Base-by-base conservation (phyloP, 2,888 invertebrate species). In the Scelioninae gen. 1 region DNA sequence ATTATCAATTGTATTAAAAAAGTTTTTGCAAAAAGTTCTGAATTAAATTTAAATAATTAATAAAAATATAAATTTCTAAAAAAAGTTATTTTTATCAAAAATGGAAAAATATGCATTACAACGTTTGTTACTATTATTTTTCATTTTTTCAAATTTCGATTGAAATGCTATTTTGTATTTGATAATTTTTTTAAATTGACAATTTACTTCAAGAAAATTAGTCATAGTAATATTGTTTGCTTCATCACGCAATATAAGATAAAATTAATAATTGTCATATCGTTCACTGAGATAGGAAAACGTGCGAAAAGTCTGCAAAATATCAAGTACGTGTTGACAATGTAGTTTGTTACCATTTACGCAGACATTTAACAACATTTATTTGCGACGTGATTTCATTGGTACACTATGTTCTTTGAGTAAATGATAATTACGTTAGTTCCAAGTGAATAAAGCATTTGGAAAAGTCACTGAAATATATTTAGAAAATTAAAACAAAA, bases 341-440 rank as follows among this genome's bases (percentile, higher is more conserved):
- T 31, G 34, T 62, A 62, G 56, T 60, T 58, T 71, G 16, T 58
- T 58, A 58, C 29, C 58, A 58, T 49, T 13, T 53, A 43, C 11
- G 32, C 8, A 8, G 23, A 45, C 51, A 6, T 68, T 68, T 32
- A 47, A 68, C 29, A 51, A 47, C 45, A 56, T 56, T 56, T 49
- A 71, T 58, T 49, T 58, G 47, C 38, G 43, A 71, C 69, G 60
- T 63, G 53, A 74, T 74, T 43, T 74, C 32, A 43, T 15, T 74
- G 43, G 62, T 51, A 63, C n/a, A 56, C 51, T 49, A 49, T 49
- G 65, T 51, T 65, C 45, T 53, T 55, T 43, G 2, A 55, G 10
- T 49, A 11, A 49, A 49, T 9, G 55, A 66, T 65, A 51, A 66
- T 66, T 13, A 15, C 55, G 1, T 55, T 29, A 5, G 23, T 43